Evolutionary conservation across 2,113 vertebrate species (phyloP).

Genomic region (Motacilla tschutschensis): DNA sequence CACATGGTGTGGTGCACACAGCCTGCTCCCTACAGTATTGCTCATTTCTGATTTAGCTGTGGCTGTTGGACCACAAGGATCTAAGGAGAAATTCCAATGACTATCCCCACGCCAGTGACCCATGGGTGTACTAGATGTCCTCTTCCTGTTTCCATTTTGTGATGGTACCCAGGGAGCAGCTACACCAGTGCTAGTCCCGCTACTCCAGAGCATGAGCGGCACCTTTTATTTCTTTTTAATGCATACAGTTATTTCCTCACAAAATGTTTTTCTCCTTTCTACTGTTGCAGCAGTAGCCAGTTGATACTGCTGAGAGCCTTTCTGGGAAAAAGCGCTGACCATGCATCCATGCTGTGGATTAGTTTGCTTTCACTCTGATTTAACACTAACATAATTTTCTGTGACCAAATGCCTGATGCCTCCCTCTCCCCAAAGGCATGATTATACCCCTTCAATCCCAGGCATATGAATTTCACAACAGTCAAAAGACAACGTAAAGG

Average conservation of each 20-base stretch:
- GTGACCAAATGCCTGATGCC: background rate
- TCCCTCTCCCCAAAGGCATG: background rate
- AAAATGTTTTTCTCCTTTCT: background rate
- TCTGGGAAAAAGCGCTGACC: background rate
- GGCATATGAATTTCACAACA: background rate
- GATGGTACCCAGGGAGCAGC: background rate
- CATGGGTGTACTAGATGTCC: fast-evolving
- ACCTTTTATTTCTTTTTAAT: background rate
- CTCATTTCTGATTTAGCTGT: background rate
- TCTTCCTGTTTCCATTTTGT: background rate
- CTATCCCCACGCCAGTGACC: fast-evolving
- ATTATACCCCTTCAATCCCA: background rate
- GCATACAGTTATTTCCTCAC: background rate
- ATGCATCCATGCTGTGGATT: background rate
- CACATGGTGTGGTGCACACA: fast-evolving
- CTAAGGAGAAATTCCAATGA: background rate
- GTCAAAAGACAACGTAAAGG: conserved; percentile 13
- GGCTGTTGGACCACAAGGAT: background rate
- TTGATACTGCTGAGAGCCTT: background rate
- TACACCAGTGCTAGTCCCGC: background rate
- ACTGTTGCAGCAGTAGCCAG: background rate
- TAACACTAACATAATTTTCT: conserved; percentile 38
- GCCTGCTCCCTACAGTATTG: background rate
- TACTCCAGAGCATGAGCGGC: fast-evolving
- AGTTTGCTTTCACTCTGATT: conserved; percentile 6